A percentile compares a stretch with the other conserved stretches of the same genome.
These are phyloP conservation scores for Homarus gammarus DNA, from an alignment of 2,888 invertebrate species.

Conservation along the genomic window DNA sequence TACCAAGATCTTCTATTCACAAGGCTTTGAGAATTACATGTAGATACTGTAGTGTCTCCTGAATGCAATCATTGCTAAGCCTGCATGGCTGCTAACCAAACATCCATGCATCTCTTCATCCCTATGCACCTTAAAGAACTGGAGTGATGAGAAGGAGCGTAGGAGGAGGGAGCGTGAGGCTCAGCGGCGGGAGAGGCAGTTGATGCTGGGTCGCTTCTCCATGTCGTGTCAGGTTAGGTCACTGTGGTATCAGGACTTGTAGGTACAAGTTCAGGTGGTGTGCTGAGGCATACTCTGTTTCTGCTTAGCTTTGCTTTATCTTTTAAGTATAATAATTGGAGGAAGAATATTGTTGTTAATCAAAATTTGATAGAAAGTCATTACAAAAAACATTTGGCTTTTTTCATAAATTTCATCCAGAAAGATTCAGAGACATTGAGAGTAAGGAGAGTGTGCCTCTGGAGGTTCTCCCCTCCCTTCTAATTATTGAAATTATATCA, in stretches of 20 bases:
- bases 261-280: slow-evolving; percentile 27
- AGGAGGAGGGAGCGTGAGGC: slow-evolving; percentile 71
- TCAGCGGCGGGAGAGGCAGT: slow-evolving; percentile 69
- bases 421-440: neutral
- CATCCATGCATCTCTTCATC: slow-evolving; percentile 38
- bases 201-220: slow-evolving; percentile 74
- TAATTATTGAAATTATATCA: neutral
- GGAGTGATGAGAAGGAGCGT: slow-evolving; percentile 75
- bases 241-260: slow-evolving; percentile 10
- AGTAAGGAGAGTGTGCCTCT: slow-evolving; percentile 27
- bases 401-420: neutral
- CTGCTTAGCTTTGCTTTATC: slow-evolving; percentile 36
- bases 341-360: neutral
- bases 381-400: neutral
- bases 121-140: slow-evolving; percentile 57
- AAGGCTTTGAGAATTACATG: slow-evolving; percentile 39
- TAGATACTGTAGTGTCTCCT: slow-evolving; percentile 20
- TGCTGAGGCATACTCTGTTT: slow-evolving; percentile 16
- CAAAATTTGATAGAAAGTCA: neutral
- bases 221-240: slow-evolving; percentile 75
- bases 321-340: neutral
- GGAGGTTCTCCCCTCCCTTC: neutral
- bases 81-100: slow-evolving; percentile 40
- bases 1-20: neutral
- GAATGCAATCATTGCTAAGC: slow-evolving; percentile 45